phyloP scores from a whole-genome alignment of 2,888 invertebrate species.

The Aphrophora alni region DNA sequence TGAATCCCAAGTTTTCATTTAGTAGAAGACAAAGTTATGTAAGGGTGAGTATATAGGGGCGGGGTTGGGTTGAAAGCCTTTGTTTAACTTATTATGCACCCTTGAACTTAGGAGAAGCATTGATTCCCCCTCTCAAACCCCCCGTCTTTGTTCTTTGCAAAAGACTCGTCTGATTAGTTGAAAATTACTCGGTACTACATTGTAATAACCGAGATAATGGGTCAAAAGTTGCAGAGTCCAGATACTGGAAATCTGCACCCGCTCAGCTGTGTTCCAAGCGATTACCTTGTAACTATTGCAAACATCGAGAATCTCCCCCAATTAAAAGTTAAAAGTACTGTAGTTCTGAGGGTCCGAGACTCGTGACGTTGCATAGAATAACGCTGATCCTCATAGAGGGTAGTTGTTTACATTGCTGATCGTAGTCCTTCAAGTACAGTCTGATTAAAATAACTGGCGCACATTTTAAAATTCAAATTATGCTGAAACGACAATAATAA shows the following conservation, averaged over 20 bases:
- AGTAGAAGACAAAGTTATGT: conserved; percentile 29
- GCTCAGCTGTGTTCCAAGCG: too few species aligned
- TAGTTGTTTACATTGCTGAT: too few species aligned
- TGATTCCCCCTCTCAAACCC: conserved; percentile 14
- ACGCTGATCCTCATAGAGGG: too few species aligned
- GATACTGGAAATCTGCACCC: too few species aligned
- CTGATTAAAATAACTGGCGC: too few species aligned
- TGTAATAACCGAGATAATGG: conserved; percentile 37
- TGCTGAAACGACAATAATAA: too few species aligned
- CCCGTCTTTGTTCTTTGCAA: conserved; percentile 22
- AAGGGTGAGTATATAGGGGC: conserved; percentile 20
- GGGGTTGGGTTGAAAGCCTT: conserved; percentile 15
- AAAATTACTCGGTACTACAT: conserved; percentile 35
- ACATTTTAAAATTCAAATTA: too few species aligned
- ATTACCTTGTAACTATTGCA: neutral
- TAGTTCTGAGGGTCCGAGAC: neutral
- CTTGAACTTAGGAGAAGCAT: conserved; percentile 35
- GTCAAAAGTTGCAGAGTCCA: conserved; percentile 16
- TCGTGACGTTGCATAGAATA: neutral
- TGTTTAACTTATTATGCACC: conserved; percentile 39
- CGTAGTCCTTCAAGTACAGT: too few species aligned
- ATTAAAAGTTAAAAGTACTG: neutral
- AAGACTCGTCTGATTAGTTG: conserved; percentile 30
- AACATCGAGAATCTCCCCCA: neutral
- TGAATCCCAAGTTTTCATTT: conserved; percentile 33